phyloP scores from a whole-genome alignment of 2,797 vertebrate species.

The Falco biarmicus region DNA sequence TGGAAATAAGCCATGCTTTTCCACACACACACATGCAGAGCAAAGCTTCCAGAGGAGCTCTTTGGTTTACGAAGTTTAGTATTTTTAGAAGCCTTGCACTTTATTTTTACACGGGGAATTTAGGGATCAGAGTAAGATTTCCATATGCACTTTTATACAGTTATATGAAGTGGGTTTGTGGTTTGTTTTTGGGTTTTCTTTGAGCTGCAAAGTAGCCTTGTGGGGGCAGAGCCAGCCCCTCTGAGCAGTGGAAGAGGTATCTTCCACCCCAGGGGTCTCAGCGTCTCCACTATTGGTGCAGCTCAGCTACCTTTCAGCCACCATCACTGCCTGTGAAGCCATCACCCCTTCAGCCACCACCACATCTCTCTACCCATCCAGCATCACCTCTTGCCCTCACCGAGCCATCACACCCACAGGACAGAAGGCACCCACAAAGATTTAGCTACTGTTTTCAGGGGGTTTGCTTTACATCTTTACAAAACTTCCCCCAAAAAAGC shows the following conservation, averaged over 20 bases:
- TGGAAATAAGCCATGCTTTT: background rate
- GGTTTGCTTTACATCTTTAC: background rate
- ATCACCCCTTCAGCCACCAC: rapidly evolving
- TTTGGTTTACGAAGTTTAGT: background rate
- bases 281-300: rapidly evolving
- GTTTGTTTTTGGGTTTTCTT: background rate
- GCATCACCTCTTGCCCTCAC: background rate
- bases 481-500: background rate
- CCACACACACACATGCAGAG: background rate
- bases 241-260: background rate
- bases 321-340: rapidly evolving
- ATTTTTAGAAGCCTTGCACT: background rate
- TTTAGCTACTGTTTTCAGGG: background rate
- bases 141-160: background rate
- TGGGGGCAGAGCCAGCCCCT: background rate
- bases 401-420: rapidly evolving
- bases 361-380: rapidly evolving
- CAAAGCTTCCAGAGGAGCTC: background rate
- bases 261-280: rapidly evolving
- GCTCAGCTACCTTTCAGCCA: background rate
- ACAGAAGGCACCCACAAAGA: background rate
- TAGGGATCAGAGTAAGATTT: background rate
- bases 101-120: background rate
- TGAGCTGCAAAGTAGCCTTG: background rate
- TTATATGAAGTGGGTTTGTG: background rate